Evolutionary conservation across 2,888 invertebrate species (phyloP), one percentile per base, ranked within the genome.

Genomic region (Linyphia triangularis): DNA sequence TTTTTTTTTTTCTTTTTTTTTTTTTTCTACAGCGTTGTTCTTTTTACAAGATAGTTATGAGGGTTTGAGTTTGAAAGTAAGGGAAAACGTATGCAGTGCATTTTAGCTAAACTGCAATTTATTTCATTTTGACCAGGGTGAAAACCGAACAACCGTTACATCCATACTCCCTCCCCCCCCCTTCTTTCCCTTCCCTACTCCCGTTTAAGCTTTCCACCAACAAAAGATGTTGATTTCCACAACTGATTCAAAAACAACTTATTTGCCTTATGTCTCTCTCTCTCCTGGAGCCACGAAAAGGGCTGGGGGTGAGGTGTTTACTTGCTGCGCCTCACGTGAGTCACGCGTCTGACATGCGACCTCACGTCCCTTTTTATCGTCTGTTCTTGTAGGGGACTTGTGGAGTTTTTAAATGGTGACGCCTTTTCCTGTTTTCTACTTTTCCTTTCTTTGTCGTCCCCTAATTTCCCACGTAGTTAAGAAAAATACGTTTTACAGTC

Each of bases 151-250:
- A 57, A 70, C 81, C 81, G 83, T 73, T 83, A 78, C 28, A 30
- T 26, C n/a, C n/a, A n/a, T n/a, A n/a, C n/a, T n/a, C n/a, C n/a
- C 16, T 51, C 51, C 5, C 51, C n/a, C 51, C 3, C 51, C 51
- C 6, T n/a, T 40, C 40, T 13, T 5, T 51, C 13, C n/a, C 51
- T 51, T 51, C n/a, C n/a, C 69, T 28, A n/a, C 70, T 37, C 69
- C 26, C 19, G 19, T 65, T 40, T 72, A 82, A 57, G 63, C 83
- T 83, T 83, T 82, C 65, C 40, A n/a, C 72, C 16, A 6, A 82
- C 83, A 65, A 73, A 83, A 73, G 83, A 73, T 73, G 65, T 63
- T 57, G 73, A 83, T 72, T 59, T 72, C 78, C 19, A 61, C 26
- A 67, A 28, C 26, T 22, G 51, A 13, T 77, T 77, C 78, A n/a